Conservation (phyloP, 2,113 vertebrate genomes). For the Pangasianodon hypophthalmus region DNA sequence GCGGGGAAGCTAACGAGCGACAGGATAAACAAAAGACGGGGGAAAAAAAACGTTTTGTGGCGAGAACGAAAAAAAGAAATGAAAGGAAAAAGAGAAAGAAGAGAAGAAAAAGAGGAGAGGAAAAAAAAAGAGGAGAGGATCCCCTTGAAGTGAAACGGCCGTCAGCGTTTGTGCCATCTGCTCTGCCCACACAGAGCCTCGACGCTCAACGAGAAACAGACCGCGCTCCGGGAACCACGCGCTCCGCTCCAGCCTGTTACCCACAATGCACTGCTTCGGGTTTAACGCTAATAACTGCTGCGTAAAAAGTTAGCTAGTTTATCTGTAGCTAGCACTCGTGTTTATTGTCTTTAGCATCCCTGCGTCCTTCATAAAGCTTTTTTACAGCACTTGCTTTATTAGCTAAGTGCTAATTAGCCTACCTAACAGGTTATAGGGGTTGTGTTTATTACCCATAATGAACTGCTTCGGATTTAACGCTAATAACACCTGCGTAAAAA, state of each 20-base stretch:
- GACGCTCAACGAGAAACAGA: slow-evolving; percentile 54
- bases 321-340: background rate
- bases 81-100: slow-evolving; percentile 16
- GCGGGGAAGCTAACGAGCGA: slow-evolving; percentile 46
- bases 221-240: background rate
- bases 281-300: background rate
- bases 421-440: background rate
- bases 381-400: background rate
- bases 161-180: slow-evolving; percentile 53
- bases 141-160: slow-evolving; percentile 54
- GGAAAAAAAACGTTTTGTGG: slow-evolving; percentile 30
- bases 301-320: background rate
- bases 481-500: background rate
- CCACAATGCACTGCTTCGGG: background rate
- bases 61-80: background rate
- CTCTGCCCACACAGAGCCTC: slow-evolving; percentile 44
- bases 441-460: background rate
- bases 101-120: slow-evolving; percentile 7
- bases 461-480: background rate
- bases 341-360: background rate
- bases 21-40: slow-evolving; percentile 46
- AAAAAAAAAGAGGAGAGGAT: slow-evolving; percentile 29
- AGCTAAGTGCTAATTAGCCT: background rate
- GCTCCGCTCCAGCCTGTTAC: background rate
- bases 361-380: background rate